Conservation (phyloP, 2,888 invertebrate species). For the Andrena bicolor region DNA sequence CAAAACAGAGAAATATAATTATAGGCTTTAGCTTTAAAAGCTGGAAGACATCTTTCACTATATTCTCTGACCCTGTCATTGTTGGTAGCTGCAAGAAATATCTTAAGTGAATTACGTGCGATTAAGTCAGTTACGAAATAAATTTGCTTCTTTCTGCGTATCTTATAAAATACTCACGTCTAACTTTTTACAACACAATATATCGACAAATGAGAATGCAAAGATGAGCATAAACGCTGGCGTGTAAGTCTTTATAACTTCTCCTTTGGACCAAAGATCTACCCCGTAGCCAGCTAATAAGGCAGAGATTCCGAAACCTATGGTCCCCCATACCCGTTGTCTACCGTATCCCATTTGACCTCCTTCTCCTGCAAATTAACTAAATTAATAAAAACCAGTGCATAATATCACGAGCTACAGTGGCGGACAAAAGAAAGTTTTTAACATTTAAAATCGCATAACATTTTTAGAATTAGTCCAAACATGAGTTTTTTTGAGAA, state of each 20-base stretch:
- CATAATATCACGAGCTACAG: too few relatives aligned
- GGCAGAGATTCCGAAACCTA: conserved; percentile 92
- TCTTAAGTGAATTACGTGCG: not conserved
- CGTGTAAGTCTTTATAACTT: conserved; percentile 88
- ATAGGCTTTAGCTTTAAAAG: conserved; percentile 89
- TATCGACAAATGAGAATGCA: conserved; percentile 88
- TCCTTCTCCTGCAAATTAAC: conserved; percentile 87
- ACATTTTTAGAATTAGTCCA: too few relatives aligned
- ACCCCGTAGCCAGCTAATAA: conserved; percentile 90
- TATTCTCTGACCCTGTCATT: conserved; percentile 89
- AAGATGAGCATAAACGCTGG: conserved; percentile 90
- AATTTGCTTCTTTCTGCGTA: not conserved
- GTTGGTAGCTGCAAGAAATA: conserved; percentile 88
- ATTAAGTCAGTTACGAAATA: not conserved
- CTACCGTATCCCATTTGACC: conserved; percentile 90
- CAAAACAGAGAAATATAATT: conserved; percentile 90
- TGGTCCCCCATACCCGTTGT: conserved; percentile 93
- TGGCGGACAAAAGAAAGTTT: too few relatives aligned
- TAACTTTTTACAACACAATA: conserved; percentile 89
- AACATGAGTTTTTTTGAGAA: too few relatives aligned
- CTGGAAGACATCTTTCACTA: conserved; percentile 88
- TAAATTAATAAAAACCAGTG: conserved; percentile 2
- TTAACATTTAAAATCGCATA: too few relatives aligned
- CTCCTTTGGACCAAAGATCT: conserved; percentile 88
- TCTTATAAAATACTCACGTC: conserved; percentile 84